phyloP scores from a whole-genome alignment of 64 coral and sea anemone genomes.

The Cladopsammia gracilis region DNA sequence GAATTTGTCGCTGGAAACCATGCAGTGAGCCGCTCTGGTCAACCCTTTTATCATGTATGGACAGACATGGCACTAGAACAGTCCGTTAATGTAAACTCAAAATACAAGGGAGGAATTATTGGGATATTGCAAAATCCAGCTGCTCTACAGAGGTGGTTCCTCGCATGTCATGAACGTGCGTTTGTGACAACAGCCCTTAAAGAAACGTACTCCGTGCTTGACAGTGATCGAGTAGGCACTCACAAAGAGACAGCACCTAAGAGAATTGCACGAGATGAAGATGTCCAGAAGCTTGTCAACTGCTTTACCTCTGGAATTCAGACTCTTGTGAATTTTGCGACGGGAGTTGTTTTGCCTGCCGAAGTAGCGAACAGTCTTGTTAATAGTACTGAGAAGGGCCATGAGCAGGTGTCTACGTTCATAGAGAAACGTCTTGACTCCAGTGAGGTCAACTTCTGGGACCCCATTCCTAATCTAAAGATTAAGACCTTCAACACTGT shows the following conservation, averaged over 20 bases:
- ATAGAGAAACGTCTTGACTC: no score
- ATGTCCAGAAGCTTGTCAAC: conserved; percentile 67
- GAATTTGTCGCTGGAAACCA: no score
- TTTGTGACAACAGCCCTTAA: conserved; percentile 46
- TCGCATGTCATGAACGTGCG: conserved; percentile 27
- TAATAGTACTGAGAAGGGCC: no score
- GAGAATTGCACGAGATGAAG: conserved; percentile 63
- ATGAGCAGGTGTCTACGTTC: no score
- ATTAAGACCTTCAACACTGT: no score
- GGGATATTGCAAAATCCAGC: conserved; percentile 27
- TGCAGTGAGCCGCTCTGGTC: conserved; percentile 47
- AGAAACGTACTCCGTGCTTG: neutral
- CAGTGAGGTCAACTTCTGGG: no score
- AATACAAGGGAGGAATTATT: no score
- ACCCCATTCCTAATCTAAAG: no score
- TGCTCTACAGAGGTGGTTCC: conserved; percentile 27
- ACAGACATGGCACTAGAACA: conserved; percentile 76
- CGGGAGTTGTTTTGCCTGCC: conserved; percentile 67
- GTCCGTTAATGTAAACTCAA: conserved; percentile 45
- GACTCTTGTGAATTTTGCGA: conserved; percentile 49
- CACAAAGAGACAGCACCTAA: conserved; percentile 20
- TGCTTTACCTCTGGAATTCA: conserved; percentile 69
- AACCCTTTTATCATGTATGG: conserved; percentile 59
- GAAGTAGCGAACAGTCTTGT: conserved; percentile 43
- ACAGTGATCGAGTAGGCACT: neutral